These are phyloP conservation scores for Apostichopus californicus DNA, from an alignment of 35 echinoderm and acorn worm genomes.

Conservation along the genomic window DNA sequence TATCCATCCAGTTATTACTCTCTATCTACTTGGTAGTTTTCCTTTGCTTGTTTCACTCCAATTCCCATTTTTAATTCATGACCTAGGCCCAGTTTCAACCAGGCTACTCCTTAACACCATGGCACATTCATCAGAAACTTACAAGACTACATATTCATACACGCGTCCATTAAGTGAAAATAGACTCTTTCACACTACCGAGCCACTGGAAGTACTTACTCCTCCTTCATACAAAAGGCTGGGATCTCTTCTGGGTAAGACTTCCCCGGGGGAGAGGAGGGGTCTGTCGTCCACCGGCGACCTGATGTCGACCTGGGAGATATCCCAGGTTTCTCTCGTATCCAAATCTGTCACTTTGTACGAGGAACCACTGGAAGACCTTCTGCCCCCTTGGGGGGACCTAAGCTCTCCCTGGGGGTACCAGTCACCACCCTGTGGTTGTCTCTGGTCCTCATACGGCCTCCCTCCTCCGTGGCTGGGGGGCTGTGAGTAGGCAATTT, in stretches of 20 bases:
- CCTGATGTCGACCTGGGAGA: conserved; percentile 39
- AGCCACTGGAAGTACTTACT: background rate
- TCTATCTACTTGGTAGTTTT: too few species aligned
- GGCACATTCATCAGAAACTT: too few species aligned
- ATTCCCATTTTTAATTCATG: too few species aligned
- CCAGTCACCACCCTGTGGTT: background rate
- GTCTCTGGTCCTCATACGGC: background rate
- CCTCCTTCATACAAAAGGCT: conserved; percentile 23
- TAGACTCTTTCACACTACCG: too few species aligned
- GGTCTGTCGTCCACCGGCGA: conserved; percentile 36
- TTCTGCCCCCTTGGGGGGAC: conserved; percentile 2
- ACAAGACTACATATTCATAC: too few species aligned
- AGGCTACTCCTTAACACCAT: too few species aligned
- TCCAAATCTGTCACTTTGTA: conserved; percentile 53
- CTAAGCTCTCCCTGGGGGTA: conserved; percentile 30
- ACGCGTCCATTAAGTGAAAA: too few species aligned
- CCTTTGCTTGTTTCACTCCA: too few species aligned
- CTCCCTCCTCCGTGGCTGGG: background rate
- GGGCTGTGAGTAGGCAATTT: conserved; percentile 16
- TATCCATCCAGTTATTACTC: too few species aligned
- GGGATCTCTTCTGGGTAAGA: conserved; percentile 34
- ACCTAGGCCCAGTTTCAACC: too few species aligned
- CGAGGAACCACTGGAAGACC: background rate
- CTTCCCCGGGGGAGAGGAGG: conserved; percentile 47
- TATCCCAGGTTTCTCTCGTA: conserved; percentile 50